These are phyloP conservation scores for Poeciliopsis turneri DNA, from an alignment of 2,797 vertebrate genomes.

Conservation along the genomic window DNA sequence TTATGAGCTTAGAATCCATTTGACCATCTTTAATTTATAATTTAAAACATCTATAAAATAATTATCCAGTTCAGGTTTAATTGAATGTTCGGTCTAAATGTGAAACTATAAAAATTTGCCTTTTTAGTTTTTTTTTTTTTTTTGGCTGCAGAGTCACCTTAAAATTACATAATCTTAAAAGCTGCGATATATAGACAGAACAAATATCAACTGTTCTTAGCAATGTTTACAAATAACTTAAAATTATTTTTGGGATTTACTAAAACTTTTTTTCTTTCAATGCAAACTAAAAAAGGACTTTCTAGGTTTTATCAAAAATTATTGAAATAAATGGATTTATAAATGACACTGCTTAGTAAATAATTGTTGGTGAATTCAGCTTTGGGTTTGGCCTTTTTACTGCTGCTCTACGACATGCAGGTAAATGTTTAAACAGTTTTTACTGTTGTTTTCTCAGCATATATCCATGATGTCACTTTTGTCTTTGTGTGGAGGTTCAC, in stretches of 20 bases:
- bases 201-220: background rate
- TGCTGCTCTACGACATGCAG: slow-evolving; percentile 27
- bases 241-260: background rate
- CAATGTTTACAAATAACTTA: background rate
- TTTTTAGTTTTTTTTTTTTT: background rate
- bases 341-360: slow-evolving; percentile 23
- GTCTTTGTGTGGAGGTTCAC: slow-evolving; percentile 24
- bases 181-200: background rate
- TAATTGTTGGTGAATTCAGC: slow-evolving; percentile 25
- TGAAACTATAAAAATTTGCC: background rate
- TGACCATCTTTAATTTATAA: background rate
- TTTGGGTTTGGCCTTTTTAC: slow-evolving; percentile 47
- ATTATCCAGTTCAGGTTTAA: background rate
- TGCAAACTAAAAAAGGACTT: background rate
- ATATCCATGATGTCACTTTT: slow-evolving; percentile 39
- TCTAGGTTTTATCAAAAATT: background rate
- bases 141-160: background rate
- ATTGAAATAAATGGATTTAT: slow-evolving; percentile 10
- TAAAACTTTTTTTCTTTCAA: background rate
- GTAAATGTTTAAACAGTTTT: slow-evolving; percentile 68
- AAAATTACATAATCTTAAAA: background rate
- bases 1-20: background rate
- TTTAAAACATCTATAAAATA: background rate
- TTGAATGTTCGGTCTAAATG: background rate
- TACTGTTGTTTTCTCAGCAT: slow-evolving; percentile 31